A percentile compares a stretch with the other conserved stretches of the same genome.
Evolutionary conservation across 37 sponge, comb jelly and placozoan species (phyloP).

Genomic region (Haliclona indistincta): DNA sequence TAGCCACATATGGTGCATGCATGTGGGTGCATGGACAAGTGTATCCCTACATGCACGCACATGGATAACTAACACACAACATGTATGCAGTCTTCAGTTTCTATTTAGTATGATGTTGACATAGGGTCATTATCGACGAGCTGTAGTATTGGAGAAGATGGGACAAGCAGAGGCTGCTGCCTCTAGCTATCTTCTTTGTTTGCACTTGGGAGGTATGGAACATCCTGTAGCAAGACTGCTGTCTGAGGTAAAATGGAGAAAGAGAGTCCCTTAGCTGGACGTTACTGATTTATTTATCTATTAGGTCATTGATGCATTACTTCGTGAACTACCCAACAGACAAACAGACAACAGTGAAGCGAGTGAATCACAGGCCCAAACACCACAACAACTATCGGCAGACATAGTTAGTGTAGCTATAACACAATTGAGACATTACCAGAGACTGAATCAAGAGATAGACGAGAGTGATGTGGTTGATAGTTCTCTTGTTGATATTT

Average conservation of each 20-base stretch:
- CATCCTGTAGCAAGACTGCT: background rate
- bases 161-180: conserved; percentile 32
- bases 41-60: too few relatives aligned
- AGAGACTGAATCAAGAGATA: background rate
- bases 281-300: background rate
- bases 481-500: background rate
- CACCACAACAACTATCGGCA: background rate
- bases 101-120: too few relatives aligned
- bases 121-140: conserved; percentile 68
- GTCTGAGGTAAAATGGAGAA: background rate
- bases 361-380: background rate
- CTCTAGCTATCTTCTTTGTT: conserved; percentile 58
- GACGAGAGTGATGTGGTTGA: background rate
- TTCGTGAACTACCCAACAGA: background rate
- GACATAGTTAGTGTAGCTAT: background rate
- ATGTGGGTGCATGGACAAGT: too few relatives aligned
- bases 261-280: background rate
- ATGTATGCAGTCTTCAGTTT: too few relatives aligned
- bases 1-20: too few relatives aligned
- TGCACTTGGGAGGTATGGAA: conserved; percentile 48
- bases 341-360: too few relatives aligned
- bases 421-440: background rate
- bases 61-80: too few relatives aligned
- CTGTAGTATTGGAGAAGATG: conserved; percentile 37
- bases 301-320: background rate